These are phyloP conservation scores for Solen grandis DNA, from an alignment of 1,140 invertebrate species.

Conservation along the genomic window DNA sequence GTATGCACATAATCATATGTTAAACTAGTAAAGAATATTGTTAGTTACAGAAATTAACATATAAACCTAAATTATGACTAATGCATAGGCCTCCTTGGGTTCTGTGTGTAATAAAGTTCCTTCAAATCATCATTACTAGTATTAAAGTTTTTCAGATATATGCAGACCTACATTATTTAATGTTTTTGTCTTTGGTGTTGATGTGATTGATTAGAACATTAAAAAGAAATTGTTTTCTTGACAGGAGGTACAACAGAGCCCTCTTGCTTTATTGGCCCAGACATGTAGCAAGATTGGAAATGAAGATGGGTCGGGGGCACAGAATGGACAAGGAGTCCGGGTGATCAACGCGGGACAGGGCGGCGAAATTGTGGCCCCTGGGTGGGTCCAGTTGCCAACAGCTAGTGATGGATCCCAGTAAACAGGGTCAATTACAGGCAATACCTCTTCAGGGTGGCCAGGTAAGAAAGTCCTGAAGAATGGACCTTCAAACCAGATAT, in stretches of 20 bases:
- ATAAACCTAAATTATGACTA: not conserved
- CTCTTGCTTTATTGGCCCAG: conserved; percentile 95
- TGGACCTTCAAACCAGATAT: too few species aligned
- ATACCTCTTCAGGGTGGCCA: conserved; percentile 37
- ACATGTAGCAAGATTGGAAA: conserved; percentile 99
- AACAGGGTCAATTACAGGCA: conserved; percentile 28
- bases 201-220: not conserved
- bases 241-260: conserved; percentile 85
- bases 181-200: not conserved
- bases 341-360: conserved; percentile 14
- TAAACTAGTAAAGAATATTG: too few species aligned
- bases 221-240: not conserved
- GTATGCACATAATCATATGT: too few species aligned
- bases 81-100: not conserved
- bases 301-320: conserved; percentile 83
- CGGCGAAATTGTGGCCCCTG: conserved; percentile 41
- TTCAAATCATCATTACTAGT: not conserved
- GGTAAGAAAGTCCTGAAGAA: conserved; percentile 27
- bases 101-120: not conserved
- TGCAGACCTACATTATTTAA: not conserved
- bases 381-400: conserved; percentile 45
- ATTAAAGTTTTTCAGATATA: not conserved
- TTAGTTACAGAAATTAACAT: too few species aligned
- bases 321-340: conserved; percentile 29
- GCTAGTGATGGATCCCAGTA: conserved; percentile 25